Evolutionary conservation across 2,797 vertebrate genomes (phyloP).

Genomic region (Lacerta viridis): DNA sequence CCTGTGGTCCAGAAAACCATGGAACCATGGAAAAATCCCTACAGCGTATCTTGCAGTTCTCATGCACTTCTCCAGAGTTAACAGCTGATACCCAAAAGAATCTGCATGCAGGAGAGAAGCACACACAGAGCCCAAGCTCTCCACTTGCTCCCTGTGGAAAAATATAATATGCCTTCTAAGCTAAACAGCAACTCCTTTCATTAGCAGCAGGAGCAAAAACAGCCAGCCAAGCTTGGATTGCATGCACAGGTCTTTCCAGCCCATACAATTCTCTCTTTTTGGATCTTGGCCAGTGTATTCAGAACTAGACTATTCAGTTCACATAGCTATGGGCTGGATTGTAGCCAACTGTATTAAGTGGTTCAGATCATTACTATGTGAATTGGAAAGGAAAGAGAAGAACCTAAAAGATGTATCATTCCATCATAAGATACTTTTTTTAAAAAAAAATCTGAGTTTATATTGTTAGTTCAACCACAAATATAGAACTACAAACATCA

Average conservation of each 20-base stretch:
- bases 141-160: not conserved
- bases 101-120: not conserved
- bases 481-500: not conserved
- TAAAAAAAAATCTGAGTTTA: not conserved
- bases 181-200: not conserved
- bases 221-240: not conserved
- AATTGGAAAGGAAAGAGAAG: not conserved
- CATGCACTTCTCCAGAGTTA: not conserved
- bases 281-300: not conserved
- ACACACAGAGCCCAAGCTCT: not conserved
- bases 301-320: not conserved
- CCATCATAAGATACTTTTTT: not conserved
- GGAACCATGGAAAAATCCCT: not conserved
- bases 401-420: not conserved
- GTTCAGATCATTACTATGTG: not conserved
- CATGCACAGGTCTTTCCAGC: not conserved
- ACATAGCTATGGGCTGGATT: not conserved
- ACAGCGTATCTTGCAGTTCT: not conserved
- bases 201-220: not conserved
- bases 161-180: not conserved
- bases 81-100: not conserved
- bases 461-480: not conserved
- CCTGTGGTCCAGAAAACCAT: not conserved
- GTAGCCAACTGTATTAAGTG: not conserved
- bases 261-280: not conserved